phyloP scores from a whole-genome alignment of 37 sponge, comb jelly and placozoan genomes.

The Axinella damicornis region DNA sequence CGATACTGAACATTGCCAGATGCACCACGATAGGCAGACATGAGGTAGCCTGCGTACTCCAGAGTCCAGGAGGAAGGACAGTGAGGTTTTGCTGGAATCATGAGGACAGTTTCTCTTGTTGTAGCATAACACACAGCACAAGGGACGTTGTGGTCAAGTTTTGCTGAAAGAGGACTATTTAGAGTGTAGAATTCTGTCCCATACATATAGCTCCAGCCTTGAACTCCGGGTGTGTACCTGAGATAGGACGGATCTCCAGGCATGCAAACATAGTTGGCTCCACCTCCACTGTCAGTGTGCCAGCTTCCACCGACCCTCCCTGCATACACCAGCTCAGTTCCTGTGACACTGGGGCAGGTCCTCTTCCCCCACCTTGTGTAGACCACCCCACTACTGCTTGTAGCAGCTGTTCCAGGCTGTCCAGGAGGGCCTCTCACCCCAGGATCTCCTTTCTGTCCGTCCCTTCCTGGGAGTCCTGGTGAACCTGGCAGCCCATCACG shows the following conservation, averaged over 20 bases:
- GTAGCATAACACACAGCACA: constrained; percentile 64
- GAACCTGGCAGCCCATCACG: background rate
- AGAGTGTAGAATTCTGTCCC: constrained; percentile 36
- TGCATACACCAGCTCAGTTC: constrained; percentile 23
- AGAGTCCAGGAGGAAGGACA: constrained; percentile 59
- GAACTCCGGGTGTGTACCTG: constrained; percentile 15
- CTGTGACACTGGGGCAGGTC: constrained; percentile 10
- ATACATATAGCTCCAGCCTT: constrained; percentile 3
- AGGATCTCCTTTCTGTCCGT: background rate
- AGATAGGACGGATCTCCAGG: constrained; percentile 37
- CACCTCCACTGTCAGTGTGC: constrained; percentile 16
- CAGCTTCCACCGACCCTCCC: background rate
- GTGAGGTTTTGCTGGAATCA: constrained; percentile 41
- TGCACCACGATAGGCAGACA: constrained; percentile 28
- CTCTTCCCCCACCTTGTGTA: constrained; percentile 38
- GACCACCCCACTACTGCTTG: constrained; percentile 12
- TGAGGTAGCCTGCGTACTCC: constrained; percentile 61
- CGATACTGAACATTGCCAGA: background rate
- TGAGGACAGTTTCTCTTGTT: constrained; percentile 15
- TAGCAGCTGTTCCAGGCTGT: constrained; percentile 10
- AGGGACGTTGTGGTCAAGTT: constrained; percentile 21
- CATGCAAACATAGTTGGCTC: constrained; percentile 23
- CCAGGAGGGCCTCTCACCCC: background rate
- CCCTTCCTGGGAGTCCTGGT: background rate
- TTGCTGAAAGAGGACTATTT: background rate